Conservation (phyloP, 2,888 invertebrate genomes). For the Horisme vitalbata region DNA sequence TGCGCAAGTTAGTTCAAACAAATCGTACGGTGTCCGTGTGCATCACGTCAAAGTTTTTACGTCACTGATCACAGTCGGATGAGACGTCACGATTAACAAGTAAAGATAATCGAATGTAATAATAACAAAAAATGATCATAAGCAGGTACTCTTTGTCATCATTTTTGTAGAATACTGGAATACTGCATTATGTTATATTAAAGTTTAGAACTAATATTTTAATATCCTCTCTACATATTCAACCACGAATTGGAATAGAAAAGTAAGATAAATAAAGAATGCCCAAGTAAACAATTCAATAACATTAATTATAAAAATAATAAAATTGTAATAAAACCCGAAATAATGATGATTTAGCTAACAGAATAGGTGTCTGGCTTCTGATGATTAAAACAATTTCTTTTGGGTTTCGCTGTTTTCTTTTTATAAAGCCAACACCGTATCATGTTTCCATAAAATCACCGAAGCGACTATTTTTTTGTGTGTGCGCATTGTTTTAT, state of each 20-base stretch:
- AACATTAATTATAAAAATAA: no score
- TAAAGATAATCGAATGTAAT: no score
- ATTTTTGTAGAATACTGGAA: background rate
- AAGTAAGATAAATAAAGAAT: no score
- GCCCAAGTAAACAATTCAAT: no score
- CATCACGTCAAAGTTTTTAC: slow-evolving; percentile 66
- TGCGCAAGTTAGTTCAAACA: slow-evolving; percentile 81
- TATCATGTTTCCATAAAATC: slow-evolving; percentile 82
- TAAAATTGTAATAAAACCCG: background rate
- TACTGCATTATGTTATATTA: no score
- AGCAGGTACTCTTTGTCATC: no score
- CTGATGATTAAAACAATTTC: slow-evolving; percentile 81
- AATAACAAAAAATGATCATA: no score
- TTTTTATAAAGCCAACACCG: slow-evolving; percentile 78
- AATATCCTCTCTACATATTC: no score
- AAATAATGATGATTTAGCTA: slow-evolving; percentile 19
- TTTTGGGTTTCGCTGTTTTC: slow-evolving; percentile 70
- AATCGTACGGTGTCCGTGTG: slow-evolving; percentile 78
- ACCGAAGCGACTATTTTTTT: slow-evolving; percentile 79
- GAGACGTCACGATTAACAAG: slow-evolving; percentile 21
- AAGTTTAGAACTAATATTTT: no score
- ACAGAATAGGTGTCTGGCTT: slow-evolving; percentile 54
- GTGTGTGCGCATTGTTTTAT: slow-evolving; percentile 57
- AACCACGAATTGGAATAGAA: no score
- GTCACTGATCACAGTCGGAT: slow-evolving; percentile 47